These are phyloP conservation scores for Falco concolor DNA, from an alignment of 2,797 vertebrate species.

Conservation along the genomic window DNA sequence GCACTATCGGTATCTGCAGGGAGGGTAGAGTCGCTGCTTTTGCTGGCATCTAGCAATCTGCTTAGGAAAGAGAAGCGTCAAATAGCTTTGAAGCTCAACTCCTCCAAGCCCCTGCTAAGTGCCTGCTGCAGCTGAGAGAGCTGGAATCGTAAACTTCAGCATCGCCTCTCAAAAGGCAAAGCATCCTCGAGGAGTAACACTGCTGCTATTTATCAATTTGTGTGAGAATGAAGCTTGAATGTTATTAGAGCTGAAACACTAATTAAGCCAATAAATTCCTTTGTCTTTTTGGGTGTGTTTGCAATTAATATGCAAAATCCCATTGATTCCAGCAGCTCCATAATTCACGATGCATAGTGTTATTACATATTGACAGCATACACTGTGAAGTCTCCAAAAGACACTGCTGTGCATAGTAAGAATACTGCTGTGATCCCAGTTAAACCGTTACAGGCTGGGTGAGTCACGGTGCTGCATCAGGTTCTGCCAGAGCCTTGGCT, in stretches of 20 bases:
- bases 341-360: neutral
- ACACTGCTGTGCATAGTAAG: conserved; percentile 28
- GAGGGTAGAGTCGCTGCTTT: neutral
- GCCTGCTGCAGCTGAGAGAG: neutral
- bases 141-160: neutral
- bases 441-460: neutral
- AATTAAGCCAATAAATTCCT: conserved; percentile 60
- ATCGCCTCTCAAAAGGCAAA: neutral
- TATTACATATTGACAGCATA: conserved; percentile 38
- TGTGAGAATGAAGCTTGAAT: conserved; percentile 18
- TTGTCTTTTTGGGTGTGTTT: conserved; percentile 31
- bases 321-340: conserved; percentile 34
- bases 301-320: conserved; percentile 69
- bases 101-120: neutral
- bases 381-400: conserved; percentile 3
- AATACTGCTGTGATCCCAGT: conserved; percentile 19
- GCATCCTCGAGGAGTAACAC: neutral
- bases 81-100: neutral
- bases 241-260: conserved; percentile 31
- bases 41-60: neutral
- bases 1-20: neutral
- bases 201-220: conserved; percentile 30
- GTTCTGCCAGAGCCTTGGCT: neutral
- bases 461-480: neutral
- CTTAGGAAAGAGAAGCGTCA: neutral